Conservation (phyloP, 2,797 vertebrate genomes). For the Mormyrops attenuatus region DNA sequence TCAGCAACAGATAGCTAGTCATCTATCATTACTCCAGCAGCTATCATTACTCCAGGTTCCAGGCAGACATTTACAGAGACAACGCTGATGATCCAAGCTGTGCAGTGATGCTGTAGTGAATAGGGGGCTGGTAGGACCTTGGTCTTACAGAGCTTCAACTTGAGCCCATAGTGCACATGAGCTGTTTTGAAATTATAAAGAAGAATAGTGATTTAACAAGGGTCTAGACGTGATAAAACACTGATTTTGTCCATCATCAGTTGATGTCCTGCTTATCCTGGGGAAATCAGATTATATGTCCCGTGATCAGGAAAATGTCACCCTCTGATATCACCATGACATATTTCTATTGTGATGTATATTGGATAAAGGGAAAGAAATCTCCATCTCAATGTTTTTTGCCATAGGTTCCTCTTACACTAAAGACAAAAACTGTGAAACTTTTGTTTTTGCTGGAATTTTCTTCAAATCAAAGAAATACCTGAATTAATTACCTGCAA, state of each 20-base stretch:
- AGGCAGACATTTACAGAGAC: neutral
- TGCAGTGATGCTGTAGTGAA: neutral
- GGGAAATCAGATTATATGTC: neutral
- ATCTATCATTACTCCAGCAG: neutral
- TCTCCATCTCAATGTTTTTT: neutral
- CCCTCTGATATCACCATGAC: neutral
- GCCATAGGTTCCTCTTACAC: neutral
- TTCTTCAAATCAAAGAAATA: neutral
- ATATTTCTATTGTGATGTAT: neutral
- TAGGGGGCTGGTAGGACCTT: neutral
- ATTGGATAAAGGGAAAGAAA: neutral
- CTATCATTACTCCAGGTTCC: too few species aligned
- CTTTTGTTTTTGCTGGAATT: neutral
- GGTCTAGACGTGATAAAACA: neutral
- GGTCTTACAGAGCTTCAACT: neutral
- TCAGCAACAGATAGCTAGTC: neutral
- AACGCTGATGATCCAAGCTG: neutral
- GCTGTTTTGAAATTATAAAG: neutral
- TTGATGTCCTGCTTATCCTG: neutral
- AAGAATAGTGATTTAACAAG: neutral
- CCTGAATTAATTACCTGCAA: neutral
- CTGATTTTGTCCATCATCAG: neutral
- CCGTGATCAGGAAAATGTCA: neutral
- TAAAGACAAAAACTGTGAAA: neutral
- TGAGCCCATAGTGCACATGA: neutral